Evolutionary conservation across 2,888 invertebrate species (phyloP), one percentile per base, ranked within the genome.

Genomic region (Dryocosmus kuriphilus): DNA sequence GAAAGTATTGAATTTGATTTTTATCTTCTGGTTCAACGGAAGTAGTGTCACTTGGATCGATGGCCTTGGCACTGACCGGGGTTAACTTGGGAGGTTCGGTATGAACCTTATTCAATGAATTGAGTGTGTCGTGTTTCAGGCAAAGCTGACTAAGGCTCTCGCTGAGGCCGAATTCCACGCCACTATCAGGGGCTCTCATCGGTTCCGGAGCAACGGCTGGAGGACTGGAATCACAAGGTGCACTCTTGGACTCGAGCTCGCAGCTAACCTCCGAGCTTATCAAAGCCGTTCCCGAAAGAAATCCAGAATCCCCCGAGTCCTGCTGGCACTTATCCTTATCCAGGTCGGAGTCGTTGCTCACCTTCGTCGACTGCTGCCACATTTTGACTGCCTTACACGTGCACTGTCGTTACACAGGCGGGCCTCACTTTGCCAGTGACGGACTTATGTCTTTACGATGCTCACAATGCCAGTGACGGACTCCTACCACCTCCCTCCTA

Each of bases 91-190:
- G 80, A 0, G 89, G 86, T 41, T 88, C 88, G 5, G 77, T 76
- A 24, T 87, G 87, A 63, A 85, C 81, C 74, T 85, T 87, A 4
- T 82, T 82, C 4, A 57, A 38, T 30, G 51, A 6, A 62, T 63
- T 67, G 19, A 91, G 80, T 60, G 88, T 90, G 32, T 88, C 88
- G 80, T 92, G 91, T 81, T 92, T 92, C 77, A 94, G 86, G 85
- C 92, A 93, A 81, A 95, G 91, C 84, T 93, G 93, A 81, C 94
- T 94, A 84, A 96, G 93, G 87, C 93, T 93, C 87, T 95, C 94
- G 76, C 94, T 92, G 84, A 95, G 92, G 77, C 92, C 93, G 89
- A 92, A 90, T 86, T 94, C 94, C 38, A 95, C 93, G 86, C 95
- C 96, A 92, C 95, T 95, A 89, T 96, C 96, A 78, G 94, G 75